Conservation (phyloP, 2,888 invertebrate genomes). For the Chelonus formosanus region DNA sequence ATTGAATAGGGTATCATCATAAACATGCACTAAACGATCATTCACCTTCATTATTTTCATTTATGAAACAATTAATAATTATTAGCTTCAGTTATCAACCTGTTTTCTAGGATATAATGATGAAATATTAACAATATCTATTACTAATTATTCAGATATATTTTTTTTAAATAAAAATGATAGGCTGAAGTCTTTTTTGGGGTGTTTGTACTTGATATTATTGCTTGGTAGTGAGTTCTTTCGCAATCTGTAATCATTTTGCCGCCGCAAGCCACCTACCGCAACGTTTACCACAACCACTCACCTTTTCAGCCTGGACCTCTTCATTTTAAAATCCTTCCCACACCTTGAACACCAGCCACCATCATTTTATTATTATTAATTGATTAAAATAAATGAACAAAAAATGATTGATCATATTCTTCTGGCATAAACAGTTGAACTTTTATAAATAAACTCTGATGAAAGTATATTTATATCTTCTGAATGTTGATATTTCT, state of each 20-base stretch:
- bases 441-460: no score
- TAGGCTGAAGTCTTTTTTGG: conserved; percentile 47
- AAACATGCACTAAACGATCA: no score
- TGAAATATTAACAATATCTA: no score
- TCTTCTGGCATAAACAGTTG: background rate
- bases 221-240: conserved; percentile 55
- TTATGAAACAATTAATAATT: no score
- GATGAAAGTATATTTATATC: conserved; percentile 29
- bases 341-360: conserved; percentile 17
- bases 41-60: no score
- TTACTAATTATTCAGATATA: no score
- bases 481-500: conserved; percentile 45
- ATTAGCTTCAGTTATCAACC: no score
- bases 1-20: no score
- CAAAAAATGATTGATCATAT: background rate
- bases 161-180: no score
- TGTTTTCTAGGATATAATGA: no score
- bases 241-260: conserved; percentile 61
- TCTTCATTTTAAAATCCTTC: conserved; percentile 41
- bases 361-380: conserved; percentile 9
- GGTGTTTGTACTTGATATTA: conserved; percentile 58
- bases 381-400: background rate
- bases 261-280: conserved; percentile 61
- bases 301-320: conserved; percentile 32
- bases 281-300: conserved; percentile 45